Evolutionary conservation across 2,113 vertebrate genomes (phyloP), one percentile per base, ranked within the genome.

Genomic region (Crotalus horridus): DNA sequence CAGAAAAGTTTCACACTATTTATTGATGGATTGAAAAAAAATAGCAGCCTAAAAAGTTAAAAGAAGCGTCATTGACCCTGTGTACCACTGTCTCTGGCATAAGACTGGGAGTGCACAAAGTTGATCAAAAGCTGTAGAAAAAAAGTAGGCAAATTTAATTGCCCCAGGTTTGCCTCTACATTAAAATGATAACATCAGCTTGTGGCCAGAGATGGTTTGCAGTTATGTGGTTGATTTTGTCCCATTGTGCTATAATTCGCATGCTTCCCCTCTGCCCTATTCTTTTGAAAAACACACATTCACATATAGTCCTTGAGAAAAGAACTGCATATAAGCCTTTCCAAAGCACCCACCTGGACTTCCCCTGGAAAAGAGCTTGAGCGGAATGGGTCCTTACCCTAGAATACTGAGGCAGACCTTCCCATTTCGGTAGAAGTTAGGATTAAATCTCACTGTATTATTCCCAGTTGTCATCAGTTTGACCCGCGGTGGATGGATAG

Each of bases 351-450:
- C 87, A 94, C 93, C 89, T 86, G 74, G 6, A 5, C n/a, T 21
- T 91, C 94, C 94, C 91, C 0, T 13, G 8, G 10, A 89, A 59
- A 93, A 95, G 91, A 95, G 92, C 90, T 93, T 53, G 88, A 58
- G 88, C 93, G 39, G 29, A 48, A 54, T 24, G 8, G 4, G 96
- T 93, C 95, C 98, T 98, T 97, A 99, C 99, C 99, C 99, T 55
- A 99, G 98, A 96, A 99, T 99, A 98, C 99, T 99, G 96, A 99
- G 98, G 98, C 99, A 99, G 94, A 99, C 99, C 95, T 99, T 99
- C 97, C 99, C 99, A 93, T 99, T 99, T 96, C 99, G 98, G 98
- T 99, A 99, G 97, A 99, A 99, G 98, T 99, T 99, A 96, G 99
- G 99, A 97, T 99, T 99, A 98, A 99, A 99, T 94, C 99, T 98